phyloP scores from a whole-genome alignment of 2,888 invertebrate genomes.

The Petrolisthes manimaculis region DNA sequence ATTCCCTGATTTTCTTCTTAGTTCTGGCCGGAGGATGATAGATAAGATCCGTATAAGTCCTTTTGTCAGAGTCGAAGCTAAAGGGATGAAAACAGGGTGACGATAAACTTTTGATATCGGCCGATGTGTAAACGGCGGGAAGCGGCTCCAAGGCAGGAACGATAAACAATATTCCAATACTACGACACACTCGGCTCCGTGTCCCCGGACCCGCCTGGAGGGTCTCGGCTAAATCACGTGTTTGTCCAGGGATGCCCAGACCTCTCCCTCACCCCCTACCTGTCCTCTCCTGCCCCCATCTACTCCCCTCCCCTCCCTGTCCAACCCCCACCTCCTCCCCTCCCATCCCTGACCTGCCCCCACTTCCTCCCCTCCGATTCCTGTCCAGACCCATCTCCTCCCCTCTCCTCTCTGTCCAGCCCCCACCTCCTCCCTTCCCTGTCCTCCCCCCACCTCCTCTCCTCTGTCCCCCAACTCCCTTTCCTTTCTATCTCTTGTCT shows the following conservation, averaged over 20 bases:
- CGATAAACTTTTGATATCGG: conserved; percentile 23
- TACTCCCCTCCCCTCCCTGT: not conserved
- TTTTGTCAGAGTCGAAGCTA: not conserved
- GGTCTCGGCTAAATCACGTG: conserved; percentile 42
- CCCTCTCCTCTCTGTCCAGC: too few species aligned
- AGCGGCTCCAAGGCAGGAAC: conserved; percentile 34
- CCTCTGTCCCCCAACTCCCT: too few species aligned
- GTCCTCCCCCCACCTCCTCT: too few species aligned
- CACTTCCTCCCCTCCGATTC: not conserved
- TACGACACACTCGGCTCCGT: conserved; percentile 37
- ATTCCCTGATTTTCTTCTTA: too few species aligned
- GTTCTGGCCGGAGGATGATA: too few species aligned
- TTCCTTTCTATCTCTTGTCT: too few species aligned
- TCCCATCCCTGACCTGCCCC: not conserved
- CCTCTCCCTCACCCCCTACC: not conserved
- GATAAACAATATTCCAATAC: conserved; percentile 51
- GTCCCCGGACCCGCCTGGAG: conserved; percentile 20
- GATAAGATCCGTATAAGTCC: not conserved
- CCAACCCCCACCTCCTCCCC: not conserved
- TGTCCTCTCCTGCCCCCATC: not conserved
- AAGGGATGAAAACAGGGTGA: conserved; percentile 8
- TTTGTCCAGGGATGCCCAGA: conserved; percentile 37
- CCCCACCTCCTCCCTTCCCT: too few species aligned
- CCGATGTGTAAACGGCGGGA: conserved; percentile 21
- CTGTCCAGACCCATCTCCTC: too few species aligned